These are phyloP conservation scores for Gopherus evgoodei DNA, from an alignment of 2,113 vertebrate genomes.

Conservation along the genomic window DNA sequence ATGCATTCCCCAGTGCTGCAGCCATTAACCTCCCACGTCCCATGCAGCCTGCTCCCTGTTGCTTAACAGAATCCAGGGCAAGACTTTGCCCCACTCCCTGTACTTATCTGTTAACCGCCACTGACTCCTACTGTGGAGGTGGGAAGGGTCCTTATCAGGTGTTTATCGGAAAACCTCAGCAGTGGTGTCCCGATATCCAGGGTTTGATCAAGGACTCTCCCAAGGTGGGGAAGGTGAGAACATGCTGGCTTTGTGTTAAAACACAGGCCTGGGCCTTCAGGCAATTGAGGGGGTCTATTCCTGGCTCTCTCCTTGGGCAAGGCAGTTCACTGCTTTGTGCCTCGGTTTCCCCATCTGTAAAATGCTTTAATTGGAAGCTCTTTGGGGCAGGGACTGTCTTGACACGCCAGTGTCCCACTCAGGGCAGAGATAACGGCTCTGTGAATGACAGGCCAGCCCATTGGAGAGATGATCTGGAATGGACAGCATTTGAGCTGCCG, in stretches of 20 bases:
- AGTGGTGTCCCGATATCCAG: not conserved
- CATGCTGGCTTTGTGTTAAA: not conserved
- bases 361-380: not conserved
- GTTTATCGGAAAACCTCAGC: not conserved
- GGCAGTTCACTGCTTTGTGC: not conserved
- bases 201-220: not conserved
- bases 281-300: too few relatives aligned
- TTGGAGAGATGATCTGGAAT: not conserved
- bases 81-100: not conserved
- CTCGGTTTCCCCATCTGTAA: not conserved
- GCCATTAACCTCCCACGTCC: too few relatives aligned
- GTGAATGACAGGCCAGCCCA: not conserved
- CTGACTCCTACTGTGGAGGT: not conserved
- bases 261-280: not conserved
- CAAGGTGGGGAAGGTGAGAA: not conserved
- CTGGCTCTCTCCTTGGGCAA: not conserved
- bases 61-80: not conserved
- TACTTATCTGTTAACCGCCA: not conserved
- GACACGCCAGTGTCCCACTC: not conserved
- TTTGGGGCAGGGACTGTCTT: not conserved
- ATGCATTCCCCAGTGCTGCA: not conserved
- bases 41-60: not conserved
- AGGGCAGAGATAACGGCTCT: not conserved
- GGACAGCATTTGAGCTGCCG: not conserved
- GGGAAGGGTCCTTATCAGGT: not conserved